Percentiles rank a stretch among this genome's conserved stretches.
Conservation (phyloP, 2,888 invertebrate genomes). For the Oscheius myriophilus region DNA sequence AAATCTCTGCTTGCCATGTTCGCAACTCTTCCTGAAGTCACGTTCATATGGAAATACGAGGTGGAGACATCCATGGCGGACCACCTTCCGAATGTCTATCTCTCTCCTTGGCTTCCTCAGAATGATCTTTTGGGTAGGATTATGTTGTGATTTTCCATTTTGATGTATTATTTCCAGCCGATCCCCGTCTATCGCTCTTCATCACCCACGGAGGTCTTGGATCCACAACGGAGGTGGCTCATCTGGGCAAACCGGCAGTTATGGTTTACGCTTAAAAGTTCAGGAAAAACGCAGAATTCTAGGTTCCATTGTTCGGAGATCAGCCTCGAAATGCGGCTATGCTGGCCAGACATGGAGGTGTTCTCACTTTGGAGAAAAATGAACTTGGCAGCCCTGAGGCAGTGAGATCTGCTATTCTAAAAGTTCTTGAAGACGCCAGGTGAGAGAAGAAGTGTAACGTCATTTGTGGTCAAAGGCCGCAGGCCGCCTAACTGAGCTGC, state of each 20-base stretch:
- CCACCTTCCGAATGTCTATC: constrained; percentile 39
- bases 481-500: no score
- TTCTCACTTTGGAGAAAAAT: constrained; percentile 36
- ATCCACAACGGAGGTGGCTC: constrained; percentile 37
- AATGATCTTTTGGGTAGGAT: constrained; percentile 41
- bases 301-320: constrained; percentile 55
- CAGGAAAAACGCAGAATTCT: constrained; percentile 12
- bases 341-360: constrained; percentile 43
- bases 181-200: constrained; percentile 41
- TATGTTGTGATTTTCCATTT: not conserved
- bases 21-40: constrained; percentile 33
- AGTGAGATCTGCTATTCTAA: constrained; percentile 31
- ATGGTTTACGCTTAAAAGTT: constrained; percentile 18
- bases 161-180: constrained; percentile 24
- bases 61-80: constrained; percentile 31
- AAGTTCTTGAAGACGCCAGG: constrained; percentile 41
- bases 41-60: constrained; percentile 55
- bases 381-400: constrained; percentile 34
- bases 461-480: no score
- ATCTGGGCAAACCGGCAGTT: constrained; percentile 41
- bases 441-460: no score
- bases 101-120: constrained; percentile 56
- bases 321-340: constrained; percentile 51
- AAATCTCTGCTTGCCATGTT: constrained; percentile 38
- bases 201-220: constrained; percentile 50